A percentile compares a stretch with the other conserved stretches of the same genome.
Evolutionary conservation across 2,888 invertebrate genomes (phyloP).

Genomic region (Caradrina kadenii): DNA sequence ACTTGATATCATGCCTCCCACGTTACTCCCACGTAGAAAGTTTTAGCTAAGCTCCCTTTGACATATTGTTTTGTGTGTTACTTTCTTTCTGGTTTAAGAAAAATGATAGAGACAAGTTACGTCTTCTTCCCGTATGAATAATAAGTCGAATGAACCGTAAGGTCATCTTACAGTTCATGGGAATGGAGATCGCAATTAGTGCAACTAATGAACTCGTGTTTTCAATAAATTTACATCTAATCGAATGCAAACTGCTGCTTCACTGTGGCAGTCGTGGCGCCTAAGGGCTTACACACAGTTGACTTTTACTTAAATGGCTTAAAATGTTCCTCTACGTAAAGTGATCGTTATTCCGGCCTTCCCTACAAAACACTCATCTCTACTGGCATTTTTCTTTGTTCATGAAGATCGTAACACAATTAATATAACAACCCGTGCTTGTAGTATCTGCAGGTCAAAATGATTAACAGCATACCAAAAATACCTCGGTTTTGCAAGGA

Average conservation of each 20-base stretch:
- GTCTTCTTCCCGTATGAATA: slow-evolving; percentile 46
- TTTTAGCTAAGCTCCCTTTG: slow-evolving; percentile 60
- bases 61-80: slow-evolving; percentile 55
- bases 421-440: slow-evolving; percentile 27
- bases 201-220: slow-evolving; percentile 59
- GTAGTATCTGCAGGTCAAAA: slow-evolving; percentile 27
- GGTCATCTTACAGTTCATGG: slow-evolving; percentile 49
- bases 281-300: slow-evolving; percentile 38
- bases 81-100: slow-evolving; percentile 59
- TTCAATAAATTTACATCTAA: slow-evolving; percentile 59
- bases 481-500: slow-evolving; percentile 49
- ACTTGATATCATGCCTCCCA: slow-evolving; percentile 62
- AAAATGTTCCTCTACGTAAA: background rate
- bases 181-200: slow-evolving; percentile 59
- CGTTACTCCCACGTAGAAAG: slow-evolving; percentile 60
- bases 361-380: background rate
- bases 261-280: slow-evolving; percentile 38
- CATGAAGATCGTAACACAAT: slow-evolving; percentile 18
- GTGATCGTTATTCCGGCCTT: background rate
- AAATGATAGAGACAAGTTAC: slow-evolving; percentile 37
- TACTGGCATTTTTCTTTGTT: slow-evolving; percentile 29
- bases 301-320: slow-evolving; percentile 2
- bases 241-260: slow-evolving; percentile 49
- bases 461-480: slow-evolving; percentile 52
- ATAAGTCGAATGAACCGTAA: slow-evolving; percentile 45